A percentile compares a stretch with the other conserved stretches of the same genome.
Conservation (phyloP, 2,113 vertebrate species). For the Phrynocephalus versicolor region DNA sequence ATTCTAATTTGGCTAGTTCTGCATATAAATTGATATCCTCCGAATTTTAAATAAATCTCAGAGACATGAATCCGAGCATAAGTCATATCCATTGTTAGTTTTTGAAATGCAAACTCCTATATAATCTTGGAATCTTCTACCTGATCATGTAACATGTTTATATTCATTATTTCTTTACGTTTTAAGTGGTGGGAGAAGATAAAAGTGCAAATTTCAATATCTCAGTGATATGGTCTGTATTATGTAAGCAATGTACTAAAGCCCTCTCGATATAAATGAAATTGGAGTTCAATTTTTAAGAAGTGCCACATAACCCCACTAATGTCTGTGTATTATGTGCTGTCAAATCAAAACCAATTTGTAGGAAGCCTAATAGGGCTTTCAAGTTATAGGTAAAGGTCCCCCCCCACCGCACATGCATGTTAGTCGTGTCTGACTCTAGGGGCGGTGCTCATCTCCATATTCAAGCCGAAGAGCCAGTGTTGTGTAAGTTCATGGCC, state of each 20-base stretch:
- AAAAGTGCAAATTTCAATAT: not conserved
- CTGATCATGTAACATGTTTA: not conserved
- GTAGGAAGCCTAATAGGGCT: too few relatives aligned
- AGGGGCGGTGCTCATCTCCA: too few relatives aligned
- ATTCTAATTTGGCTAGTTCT: slow-evolving; percentile 14
- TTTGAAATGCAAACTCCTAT: slow-evolving; percentile 12
- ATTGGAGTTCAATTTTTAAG: not conserved
- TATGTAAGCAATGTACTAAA: not conserved
- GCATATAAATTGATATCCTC: slow-evolving; percentile 19
- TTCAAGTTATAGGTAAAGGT: too few relatives aligned
- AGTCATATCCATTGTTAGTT: not conserved
- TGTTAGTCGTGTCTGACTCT: too few relatives aligned
- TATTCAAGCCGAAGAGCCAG: too few relatives aligned
- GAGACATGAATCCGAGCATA: not conserved
- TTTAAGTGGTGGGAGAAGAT: not conserved
- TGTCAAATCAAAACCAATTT: too few relatives aligned
- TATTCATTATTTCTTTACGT: not conserved
- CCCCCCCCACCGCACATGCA: too few relatives aligned
- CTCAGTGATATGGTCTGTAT: not conserved
- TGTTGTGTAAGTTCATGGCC: too few relatives aligned
- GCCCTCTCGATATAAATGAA: not conserved
- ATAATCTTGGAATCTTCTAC: not conserved
- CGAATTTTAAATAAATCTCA: slow-evolving; percentile 14
- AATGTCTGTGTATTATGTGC: too few relatives aligned
- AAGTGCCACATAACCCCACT: not conserved